Percentiles rank a stretch among this genome's conserved stretches.
These are phyloP conservation scores for Mythimna loreyi DNA, from an alignment of 2,888 invertebrate genomes.

Conservation along the genomic window DNA sequence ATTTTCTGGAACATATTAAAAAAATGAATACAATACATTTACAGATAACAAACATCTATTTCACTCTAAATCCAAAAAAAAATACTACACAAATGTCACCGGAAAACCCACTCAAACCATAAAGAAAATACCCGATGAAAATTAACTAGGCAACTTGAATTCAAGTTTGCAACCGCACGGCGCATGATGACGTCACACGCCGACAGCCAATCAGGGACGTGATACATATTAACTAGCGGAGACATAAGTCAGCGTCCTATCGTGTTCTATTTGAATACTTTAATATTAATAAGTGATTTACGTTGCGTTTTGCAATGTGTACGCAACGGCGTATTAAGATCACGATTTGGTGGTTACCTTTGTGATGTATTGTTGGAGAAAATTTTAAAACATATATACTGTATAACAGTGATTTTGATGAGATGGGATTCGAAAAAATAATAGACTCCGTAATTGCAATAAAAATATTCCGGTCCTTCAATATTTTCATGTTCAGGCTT, in stretches of 20 bases:
- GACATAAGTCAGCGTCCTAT: constrained; percentile 64
- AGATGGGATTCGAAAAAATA: too few species aligned
- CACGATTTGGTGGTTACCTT: constrained; percentile 35
- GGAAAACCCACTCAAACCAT: constrained; percentile 25
- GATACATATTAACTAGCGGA: constrained; percentile 78
- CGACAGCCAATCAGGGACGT: constrained; percentile 76
- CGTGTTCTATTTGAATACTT: constrained; percentile 64
- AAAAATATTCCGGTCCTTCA: too few species aligned
- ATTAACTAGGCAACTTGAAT: constrained; percentile 59
- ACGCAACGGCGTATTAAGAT: constrained; percentile 43
- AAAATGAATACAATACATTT: too few species aligned
- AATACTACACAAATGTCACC: background rate
- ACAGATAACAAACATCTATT: background rate
- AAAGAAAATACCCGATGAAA: constrained; percentile 47
- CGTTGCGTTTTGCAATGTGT: constrained; percentile 49
- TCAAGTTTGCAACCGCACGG: constrained; percentile 52
- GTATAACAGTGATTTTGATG: too few species aligned
- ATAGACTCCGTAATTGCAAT: too few species aligned
- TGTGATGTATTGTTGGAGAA: background rate
- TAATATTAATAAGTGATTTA: constrained; percentile 64
- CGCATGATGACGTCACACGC: constrained; percentile 78
- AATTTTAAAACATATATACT: constrained; percentile 3
- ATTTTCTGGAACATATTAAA: background rate
- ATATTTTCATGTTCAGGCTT: too few species aligned
- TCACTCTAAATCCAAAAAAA: background rate